Evolutionary conservation across 2,888 invertebrate species (phyloP).

Genomic region (Drosophila quinaria): DNA sequence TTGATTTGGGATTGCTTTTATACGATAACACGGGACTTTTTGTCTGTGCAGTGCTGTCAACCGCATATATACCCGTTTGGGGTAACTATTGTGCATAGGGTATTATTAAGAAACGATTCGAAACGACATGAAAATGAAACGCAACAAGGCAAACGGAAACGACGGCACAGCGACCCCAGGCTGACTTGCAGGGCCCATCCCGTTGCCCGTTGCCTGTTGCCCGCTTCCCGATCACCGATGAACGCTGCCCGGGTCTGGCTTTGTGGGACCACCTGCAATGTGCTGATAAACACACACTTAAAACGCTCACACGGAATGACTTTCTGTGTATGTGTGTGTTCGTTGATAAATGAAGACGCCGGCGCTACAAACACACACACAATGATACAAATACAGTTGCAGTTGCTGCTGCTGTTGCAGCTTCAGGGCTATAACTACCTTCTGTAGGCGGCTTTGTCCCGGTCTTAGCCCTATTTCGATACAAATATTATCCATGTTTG

Average conservation of each 20-base stretch:
- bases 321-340: conserved; percentile 9
- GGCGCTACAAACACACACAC: conserved; percentile 62
- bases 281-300: conserved; percentile 73
- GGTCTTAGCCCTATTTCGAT: conserved; percentile 42
- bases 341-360: conserved; percentile 77
- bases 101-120: conserved; percentile 46
- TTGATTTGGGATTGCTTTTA: no score
- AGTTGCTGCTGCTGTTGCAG: conserved; percentile 26
- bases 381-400: conserved; percentile 27
- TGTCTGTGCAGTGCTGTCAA: background rate
- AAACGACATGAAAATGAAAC: conserved; percentile 47
- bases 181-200: conserved; percentile 56
- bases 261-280: conserved; percentile 76
- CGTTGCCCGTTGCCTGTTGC: conserved; percentile 10
- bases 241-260: conserved; percentile 28
- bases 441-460: conserved; percentile 39
- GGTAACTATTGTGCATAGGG: conserved; percentile 18
- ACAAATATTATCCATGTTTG: conserved; percentile 40
- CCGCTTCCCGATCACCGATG: conserved; percentile 8
- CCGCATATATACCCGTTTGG: background rate
- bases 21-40: no score
- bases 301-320: conserved; percentile 14
- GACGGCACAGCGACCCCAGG: conserved; percentile 68
- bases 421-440: conserved; percentile 33
- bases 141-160: conserved; percentile 74